These are phyloP conservation scores for Microcebus tavaratra DNA, from an alignment of 2,113 vertebrate species.

Conservation along the genomic window DNA sequence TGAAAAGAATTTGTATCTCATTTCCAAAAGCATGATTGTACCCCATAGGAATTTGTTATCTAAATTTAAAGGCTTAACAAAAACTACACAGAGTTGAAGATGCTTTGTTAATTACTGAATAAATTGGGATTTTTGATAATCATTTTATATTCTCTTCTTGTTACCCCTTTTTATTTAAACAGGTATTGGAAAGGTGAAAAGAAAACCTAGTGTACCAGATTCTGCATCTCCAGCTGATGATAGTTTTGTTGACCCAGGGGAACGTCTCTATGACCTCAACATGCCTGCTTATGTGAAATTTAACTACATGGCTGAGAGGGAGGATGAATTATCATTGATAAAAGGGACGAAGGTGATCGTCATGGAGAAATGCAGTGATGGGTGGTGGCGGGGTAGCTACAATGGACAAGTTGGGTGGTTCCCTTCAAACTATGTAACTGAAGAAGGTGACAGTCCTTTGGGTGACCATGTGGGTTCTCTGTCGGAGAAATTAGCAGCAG, in stretches of 20 bases:
- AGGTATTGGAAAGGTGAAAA: slow-evolving; percentile 94
- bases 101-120: slow-evolving; percentile 66
- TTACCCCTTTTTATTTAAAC: slow-evolving; percentile 38
- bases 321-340: slow-evolving; percentile 93
- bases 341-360: slow-evolving; percentile 94
- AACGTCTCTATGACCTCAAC: slow-evolving; percentile 94
- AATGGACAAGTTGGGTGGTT: slow-evolving; percentile 93
- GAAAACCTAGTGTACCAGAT: slow-evolving; percentile 90
- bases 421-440: slow-evolving; percentile 94
- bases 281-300: slow-evolving; percentile 94
- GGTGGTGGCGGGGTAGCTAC: slow-evolving; percentile 95
- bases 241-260: slow-evolving; percentile 88
- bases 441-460: slow-evolving; percentile 90
- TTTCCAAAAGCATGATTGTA: neutral
- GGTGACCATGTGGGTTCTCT: slow-evolving; percentile 88
- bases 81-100: neutral
- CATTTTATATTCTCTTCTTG: slow-evolving; percentile 41
- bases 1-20: slow-evolving; percentile 9
- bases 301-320: slow-evolving; percentile 93
- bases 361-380: slow-evolving; percentile 96
- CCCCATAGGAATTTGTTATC: neutral
- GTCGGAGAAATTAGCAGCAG: slow-evolving; percentile 91
- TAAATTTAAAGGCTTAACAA: slow-evolving; percentile 2
- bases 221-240: slow-evolving; percentile 90
- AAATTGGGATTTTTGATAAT: slow-evolving; percentile 47